Percentiles rank a stretch among this genome's conserved stretches.
These are phyloP conservation scores for Sarcophilus harrisii DNA, from an alignment of 2,797 vertebrate genomes.

Conservation along the genomic window DNA sequence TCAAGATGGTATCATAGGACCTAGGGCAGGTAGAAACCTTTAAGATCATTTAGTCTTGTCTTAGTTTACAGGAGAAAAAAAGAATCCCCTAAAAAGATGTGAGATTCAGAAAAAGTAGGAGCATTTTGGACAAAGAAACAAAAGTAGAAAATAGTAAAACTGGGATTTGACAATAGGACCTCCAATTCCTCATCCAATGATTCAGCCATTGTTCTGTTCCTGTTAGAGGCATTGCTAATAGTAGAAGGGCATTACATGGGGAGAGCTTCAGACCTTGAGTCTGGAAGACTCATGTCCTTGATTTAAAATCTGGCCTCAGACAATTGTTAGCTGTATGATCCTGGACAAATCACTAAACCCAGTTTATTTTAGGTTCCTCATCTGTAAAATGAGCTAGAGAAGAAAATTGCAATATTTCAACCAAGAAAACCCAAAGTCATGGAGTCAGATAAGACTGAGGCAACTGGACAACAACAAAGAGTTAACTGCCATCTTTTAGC, in stretches of 20 bases:
- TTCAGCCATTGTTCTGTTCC: not conserved
- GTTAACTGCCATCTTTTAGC: not conserved
- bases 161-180: not conserved
- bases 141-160: not conserved
- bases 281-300: not conserved
- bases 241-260: not conserved
- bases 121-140: not conserved
- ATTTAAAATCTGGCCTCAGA: not conserved
- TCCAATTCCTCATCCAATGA: not conserved
- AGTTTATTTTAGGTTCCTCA: not conserved
- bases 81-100: accelerated
- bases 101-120: not conserved
- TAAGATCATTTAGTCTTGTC: not conserved
- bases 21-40: not conserved
- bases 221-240: not conserved
- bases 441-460: not conserved
- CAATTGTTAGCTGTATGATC: not conserved
- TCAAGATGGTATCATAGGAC: not conserved
- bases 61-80: not conserved
- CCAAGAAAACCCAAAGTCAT: not conserved
- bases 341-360: not conserved
- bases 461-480: not conserved
- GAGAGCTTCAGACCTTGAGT: not conserved
- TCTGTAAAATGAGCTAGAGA: not conserved
- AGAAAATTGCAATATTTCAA: not conserved